Base-by-base conservation (phyloP, 2,888 invertebrate genomes). In the Pristionchus fissidentatus region DNA sequence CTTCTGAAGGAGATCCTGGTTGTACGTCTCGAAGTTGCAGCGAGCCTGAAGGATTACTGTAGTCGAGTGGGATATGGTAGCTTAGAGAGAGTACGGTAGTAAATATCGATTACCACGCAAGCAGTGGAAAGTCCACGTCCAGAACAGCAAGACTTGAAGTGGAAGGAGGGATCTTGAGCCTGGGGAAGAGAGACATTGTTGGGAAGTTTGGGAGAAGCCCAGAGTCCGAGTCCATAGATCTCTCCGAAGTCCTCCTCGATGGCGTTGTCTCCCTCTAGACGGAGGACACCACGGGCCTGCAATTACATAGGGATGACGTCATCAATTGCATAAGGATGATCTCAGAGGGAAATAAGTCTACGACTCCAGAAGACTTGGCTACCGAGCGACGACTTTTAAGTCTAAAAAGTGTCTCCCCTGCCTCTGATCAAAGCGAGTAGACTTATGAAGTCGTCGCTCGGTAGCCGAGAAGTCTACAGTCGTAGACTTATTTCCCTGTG, bases 171-270 rank as follows among this genome's bases (percentile, higher is more conserved):
- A 32, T 75, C 75, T 26, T 75, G 75, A 3, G 35, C 43, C 49
- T 43, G 22, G n/a, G 26, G n/a, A 32, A 70, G 41, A 1, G 70
- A 70, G 32, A 49, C 32, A 32, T 46, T 22, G 22, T 26, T n/a
- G 43, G 75, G 75, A 1, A 32, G 75, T 26, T 75, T 43, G 32
- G 46, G 43, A 13, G 26, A 46, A 5, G 29, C 75, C 75, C 75
- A 75, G 49, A 75, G 43, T 10, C 29, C 26, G 29, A 75, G 49
- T 29, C 75, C 75, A n/a, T 43, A n/a, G 32, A 75, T 41, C 43
- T 75, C 41, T 46, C 75, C 75, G 75, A 75, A 75, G 19, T 75
- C 75, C 49, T 75, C 75, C 1, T 75, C 75, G 43, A 75, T 46
- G 19, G 75, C 29, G 29, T 75, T 75, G 49, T 75, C 75, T 5